These are phyloP conservation scores for Lepidonotus clava DNA, from an alignment of 2,888 invertebrate genomes.

Conservation along the genomic window DNA sequence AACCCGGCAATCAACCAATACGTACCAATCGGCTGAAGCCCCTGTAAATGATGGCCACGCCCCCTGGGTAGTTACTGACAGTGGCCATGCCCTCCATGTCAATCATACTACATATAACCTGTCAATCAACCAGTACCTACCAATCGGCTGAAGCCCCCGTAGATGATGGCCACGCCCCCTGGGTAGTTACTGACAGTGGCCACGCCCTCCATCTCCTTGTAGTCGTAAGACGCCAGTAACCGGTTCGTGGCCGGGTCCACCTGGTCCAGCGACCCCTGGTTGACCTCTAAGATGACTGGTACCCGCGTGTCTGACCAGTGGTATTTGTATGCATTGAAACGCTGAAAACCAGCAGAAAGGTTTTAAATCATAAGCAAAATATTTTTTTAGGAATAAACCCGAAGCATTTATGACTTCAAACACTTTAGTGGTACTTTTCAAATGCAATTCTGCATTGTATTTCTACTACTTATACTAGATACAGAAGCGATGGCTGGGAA, in stretches of 20 bases:
- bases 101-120: neutral
- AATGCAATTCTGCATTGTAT: no score
- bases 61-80: slow-evolving; percentile 91
- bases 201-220: slow-evolving; percentile 91
- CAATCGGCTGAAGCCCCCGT: slow-evolving; percentile 93
- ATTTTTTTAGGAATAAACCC: no score
- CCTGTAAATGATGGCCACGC: slow-evolving; percentile 94
- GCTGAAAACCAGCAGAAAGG: slow-evolving; percentile 82
- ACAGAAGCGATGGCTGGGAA: no score
- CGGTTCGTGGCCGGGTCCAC: slow-evolving; percentile 92
- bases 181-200: slow-evolving; percentile 88
- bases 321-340: slow-evolving; percentile 94
- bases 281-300: slow-evolving; percentile 93
- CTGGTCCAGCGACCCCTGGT: slow-evolving; percentile 95
- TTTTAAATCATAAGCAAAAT: no score
- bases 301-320: slow-evolving; percentile 97
- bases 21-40: slow-evolving; percentile 90
- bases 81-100: slow-evolving; percentile 87
- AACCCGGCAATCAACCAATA: neutral
- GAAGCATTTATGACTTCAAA: no score
- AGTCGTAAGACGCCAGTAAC: slow-evolving; percentile 90
- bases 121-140: slow-evolving; percentile 72
- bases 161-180: slow-evolving; percentile 95
- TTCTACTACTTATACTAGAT: no score
- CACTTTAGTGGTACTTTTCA: no score